Conservation (phyloP, 2,888 invertebrate genomes). For the Escarpia spicata region DNA sequence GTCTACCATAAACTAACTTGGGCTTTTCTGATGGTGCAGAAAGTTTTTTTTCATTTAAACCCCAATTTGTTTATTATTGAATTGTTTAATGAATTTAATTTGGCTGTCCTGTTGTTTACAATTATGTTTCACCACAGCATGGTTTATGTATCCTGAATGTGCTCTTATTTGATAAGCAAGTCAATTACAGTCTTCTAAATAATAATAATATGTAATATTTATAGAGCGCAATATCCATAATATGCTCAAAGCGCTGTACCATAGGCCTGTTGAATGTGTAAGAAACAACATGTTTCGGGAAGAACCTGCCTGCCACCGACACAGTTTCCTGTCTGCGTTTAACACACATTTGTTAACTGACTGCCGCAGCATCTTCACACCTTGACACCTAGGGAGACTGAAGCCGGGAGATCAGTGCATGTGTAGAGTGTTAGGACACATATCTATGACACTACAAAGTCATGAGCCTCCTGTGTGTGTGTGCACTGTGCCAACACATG, state of each 20-base stretch:
- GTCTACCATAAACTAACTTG: background rate
- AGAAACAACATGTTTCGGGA: background rate
- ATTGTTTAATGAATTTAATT: background rate
- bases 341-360: background rate
- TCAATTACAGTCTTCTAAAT: background rate
- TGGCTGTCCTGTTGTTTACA: background rate
- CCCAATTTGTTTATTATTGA: background rate
- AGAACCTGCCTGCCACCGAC: background rate
- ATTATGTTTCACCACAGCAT: background rate
- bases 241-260: no score
- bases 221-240: no score
- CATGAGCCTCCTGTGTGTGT: background rate
- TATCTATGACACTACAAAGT: background rate
- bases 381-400: background rate
- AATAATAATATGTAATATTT: no score
- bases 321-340: background rate
- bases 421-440: background rate
- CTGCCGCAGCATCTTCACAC: background rate
- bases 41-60: background rate
- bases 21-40: background rate
- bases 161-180: background rate
- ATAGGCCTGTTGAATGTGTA: background rate
- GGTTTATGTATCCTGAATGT: background rate
- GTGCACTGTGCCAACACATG: background rate
- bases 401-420: background rate